Conservation (phyloP, 2,797 vertebrate genomes). For the Xenopus petersii region DNA sequence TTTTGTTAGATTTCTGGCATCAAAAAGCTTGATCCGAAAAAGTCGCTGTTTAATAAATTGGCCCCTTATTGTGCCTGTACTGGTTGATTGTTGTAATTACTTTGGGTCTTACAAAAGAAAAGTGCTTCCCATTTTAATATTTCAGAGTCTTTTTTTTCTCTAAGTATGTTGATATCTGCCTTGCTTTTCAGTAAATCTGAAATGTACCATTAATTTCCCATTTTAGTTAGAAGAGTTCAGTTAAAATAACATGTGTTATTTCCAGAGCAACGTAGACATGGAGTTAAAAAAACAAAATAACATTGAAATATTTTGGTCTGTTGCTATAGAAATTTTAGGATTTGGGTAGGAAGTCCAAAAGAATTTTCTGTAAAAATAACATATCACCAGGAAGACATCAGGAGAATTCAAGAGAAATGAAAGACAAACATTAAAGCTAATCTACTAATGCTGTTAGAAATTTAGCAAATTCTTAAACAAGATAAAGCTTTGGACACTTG, state of each 20-base stretch:
- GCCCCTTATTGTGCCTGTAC: too few relatives aligned
- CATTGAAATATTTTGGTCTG: slow-evolving; percentile 30
- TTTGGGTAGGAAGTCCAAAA: slow-evolving; percentile 8
- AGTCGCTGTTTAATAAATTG: too few relatives aligned
- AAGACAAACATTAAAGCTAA: not conserved
- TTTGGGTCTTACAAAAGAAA: too few relatives aligned
- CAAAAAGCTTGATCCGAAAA: too few relatives aligned
- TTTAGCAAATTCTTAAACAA: too few relatives aligned
- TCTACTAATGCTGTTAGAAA: too few relatives aligned
- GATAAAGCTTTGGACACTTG: too few relatives aligned
- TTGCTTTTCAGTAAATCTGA: not conserved
- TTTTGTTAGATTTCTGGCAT: too few relatives aligned
- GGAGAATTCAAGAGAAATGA: not conserved
- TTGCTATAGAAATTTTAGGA: slow-evolving; percentile 32
- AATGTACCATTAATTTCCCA: not conserved
- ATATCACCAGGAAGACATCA: not conserved
- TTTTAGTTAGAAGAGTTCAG: not conserved
- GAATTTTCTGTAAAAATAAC: slow-evolving; percentile 20
- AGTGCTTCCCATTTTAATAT: too few relatives aligned
- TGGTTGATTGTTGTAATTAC: too few relatives aligned
- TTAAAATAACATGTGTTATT: not conserved
- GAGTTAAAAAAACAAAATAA: not conserved
- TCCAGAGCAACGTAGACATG: not conserved
- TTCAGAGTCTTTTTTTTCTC: too few relatives aligned
- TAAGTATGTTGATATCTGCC: not conserved